Conservation (phyloP, 2,113 vertebrate genomes). For the Fulica atra region DNA sequence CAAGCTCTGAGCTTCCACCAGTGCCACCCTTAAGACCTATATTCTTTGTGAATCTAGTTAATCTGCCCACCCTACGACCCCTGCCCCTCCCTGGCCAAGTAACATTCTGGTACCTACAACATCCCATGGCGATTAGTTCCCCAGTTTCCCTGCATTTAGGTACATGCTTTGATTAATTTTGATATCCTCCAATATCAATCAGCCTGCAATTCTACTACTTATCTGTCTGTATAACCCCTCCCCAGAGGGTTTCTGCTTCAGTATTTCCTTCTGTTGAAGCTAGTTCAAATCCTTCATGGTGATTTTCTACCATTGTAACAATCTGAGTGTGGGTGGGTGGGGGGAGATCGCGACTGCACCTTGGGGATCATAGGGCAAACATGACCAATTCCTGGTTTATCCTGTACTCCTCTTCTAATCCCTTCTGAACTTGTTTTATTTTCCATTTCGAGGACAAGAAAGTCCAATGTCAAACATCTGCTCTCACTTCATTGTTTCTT, state of each 20-base stretch:
- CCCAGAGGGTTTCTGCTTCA: neutral
- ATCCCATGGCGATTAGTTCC: neutral
- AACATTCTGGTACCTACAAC: neutral
- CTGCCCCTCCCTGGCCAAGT: too few relatives aligned
- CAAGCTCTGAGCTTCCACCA: neutral
- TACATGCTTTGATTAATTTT: neutral
- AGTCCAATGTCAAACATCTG: neutral
- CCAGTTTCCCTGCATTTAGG: neutral
- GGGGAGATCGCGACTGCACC: neutral
- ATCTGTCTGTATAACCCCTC: neutral
- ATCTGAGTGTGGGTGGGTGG: too few relatives aligned
- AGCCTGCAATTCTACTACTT: neutral
- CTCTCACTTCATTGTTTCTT: neutral
- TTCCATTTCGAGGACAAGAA: neutral
- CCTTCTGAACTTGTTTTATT: neutral
- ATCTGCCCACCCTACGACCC: too few relatives aligned
- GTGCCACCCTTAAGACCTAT: neutral
- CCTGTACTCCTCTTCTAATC: neutral
- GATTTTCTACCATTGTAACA: neutral
- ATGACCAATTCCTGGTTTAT: neutral
- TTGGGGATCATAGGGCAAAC: neutral
- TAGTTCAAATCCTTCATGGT: neutral
- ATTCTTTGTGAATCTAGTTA: neutral
- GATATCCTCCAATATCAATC: too few relatives aligned
- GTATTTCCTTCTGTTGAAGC: neutral